Evolutionary conservation across 92 coral and sea anemone species (phyloP).

Genomic region (Heliopora coerulea): DNA sequence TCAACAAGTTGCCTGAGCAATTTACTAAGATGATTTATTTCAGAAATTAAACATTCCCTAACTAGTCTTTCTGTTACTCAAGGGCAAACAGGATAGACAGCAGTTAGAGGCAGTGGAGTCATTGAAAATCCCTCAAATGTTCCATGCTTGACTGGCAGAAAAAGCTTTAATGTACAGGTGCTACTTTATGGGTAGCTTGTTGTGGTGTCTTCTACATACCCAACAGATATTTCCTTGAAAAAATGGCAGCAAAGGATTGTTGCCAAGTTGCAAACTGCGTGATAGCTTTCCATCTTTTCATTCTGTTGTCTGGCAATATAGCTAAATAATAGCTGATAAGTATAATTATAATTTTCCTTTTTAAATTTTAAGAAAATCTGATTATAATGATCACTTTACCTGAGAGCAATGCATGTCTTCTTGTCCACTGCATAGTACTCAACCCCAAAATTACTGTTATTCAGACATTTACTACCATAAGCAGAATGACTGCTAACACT

Average conservation of each 20-base stretch:
- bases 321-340: no score
- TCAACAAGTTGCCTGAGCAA: no score
- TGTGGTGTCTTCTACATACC: neutral
- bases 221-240: slow-evolving; percentile 6
- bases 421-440: no score
- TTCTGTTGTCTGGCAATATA: neutral
- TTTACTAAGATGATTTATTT: neutral
- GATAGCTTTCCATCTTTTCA: slow-evolving; percentile 10
- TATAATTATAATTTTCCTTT: no score
- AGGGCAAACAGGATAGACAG: neutral
- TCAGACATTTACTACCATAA: no score
- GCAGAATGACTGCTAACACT: no score
- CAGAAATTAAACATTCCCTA: neutral
- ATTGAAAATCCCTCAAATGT: neutral
- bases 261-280: slow-evolving; percentile 22
- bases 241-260: slow-evolving; percentile 2
- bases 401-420: no score
- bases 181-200: slow-evolving; percentile 13
- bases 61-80: neutral
- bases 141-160: slow-evolving; percentile 12
- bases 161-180: slow-evolving; percentile 17
- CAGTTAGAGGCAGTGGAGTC: slow-evolving; percentile 3
- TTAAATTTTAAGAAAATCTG: no score
- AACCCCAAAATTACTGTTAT: no score
- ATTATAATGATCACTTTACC: no score